Base-by-base conservation (phyloP, 2,888 invertebrate species). In the Aphelenchoides bicaudatus region DNA sequence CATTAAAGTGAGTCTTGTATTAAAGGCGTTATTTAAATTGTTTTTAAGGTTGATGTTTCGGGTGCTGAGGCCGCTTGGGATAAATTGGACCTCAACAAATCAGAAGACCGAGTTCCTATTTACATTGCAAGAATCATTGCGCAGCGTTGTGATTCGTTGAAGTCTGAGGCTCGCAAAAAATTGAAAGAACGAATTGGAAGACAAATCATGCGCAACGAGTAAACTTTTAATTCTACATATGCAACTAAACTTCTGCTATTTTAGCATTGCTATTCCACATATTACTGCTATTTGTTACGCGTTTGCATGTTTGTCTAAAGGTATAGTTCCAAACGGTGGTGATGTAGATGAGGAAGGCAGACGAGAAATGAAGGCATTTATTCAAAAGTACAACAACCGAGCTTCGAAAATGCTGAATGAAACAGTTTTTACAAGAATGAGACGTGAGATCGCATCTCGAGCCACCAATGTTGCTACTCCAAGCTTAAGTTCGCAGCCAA, bases 121-220 rank as follows among this genome's bases (percentile, higher is more conserved):
- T 70, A 71, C 47, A 52, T 72, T 2, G 63, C 71, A 1, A 65
- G 63, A 34, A 49, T 71, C 1, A 39, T 71, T 4, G 61, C 67
- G 0, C 55, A 70, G 28, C 31, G 62, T 25, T 43, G 59, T 16
- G 43, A 51, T 8, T 28, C 39, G 25, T 47, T 72, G 34, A 55
- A 37, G 8, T 34, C 39, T 8, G 56, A 55, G 19, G 39, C 61
- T 16, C 47, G 54, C 1, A 52, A 54, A 1, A 54, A 58, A 30
- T 46, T 71, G 21, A 48, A 55, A 28, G 38, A 50, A 4, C 60
- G 58, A 30, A 31, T 67, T 4, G 28, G 23, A 21, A 37, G 48
- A 13, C 28, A 57, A 27, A 13, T 63, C 5, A 5, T 10, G 21
- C 19, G 28, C 4, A 53, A 62, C 23, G 58, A 48, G 63, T 50